Conservation (phyloP, 2,797 vertebrate species). For the Poeciliopsis gracilis region DNA sequence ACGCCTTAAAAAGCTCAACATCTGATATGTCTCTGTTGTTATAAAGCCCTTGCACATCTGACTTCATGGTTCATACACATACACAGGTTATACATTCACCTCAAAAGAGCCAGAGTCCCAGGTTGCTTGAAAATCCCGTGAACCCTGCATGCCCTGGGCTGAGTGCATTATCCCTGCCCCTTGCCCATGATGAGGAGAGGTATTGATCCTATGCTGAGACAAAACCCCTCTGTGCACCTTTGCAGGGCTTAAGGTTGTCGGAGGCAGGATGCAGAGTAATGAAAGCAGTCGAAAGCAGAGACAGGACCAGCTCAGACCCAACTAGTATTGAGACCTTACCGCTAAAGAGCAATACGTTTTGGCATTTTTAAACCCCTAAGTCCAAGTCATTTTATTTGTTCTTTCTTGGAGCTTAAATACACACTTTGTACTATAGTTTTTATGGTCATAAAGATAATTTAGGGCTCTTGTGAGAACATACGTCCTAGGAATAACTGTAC, state of each 20-base stretch:
- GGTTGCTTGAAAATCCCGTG: slow-evolving; percentile 42
- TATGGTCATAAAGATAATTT: slow-evolving; percentile 48
- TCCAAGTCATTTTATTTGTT: neutral
- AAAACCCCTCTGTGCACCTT: slow-evolving; percentile 65
- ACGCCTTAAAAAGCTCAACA: neutral
- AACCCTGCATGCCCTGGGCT: slow-evolving; percentile 47
- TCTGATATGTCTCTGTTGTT: slow-evolving; percentile 2
- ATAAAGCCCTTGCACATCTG: neutral
- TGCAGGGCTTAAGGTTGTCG: slow-evolving; percentile 60
- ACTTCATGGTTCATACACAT: slow-evolving; percentile 9
- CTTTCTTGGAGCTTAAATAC: slow-evolving; percentile 36
- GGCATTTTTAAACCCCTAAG: slow-evolving; percentile 36
- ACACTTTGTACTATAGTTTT: slow-evolving; percentile 28
- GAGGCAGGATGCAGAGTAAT: slow-evolving; percentile 65
- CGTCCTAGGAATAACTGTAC: slow-evolving; percentile 42
- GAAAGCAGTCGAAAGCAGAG: slow-evolving; percentile 57
- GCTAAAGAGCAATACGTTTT: slow-evolving; percentile 32
- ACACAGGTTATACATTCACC: slow-evolving; percentile 31
- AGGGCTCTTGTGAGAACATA: slow-evolving; percentile 39
- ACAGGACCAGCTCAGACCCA: slow-evolving; percentile 48
- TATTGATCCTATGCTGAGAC: slow-evolving; percentile 71
- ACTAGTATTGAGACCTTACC: slow-evolving; percentile 64
- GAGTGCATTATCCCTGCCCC: slow-evolving; percentile 71
- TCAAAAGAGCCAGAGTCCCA: slow-evolving; percentile 30
- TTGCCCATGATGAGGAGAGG: slow-evolving; percentile 67